A percentile compares a stretch with the other conserved stretches of the same genome.
Conservation (phyloP, 2,797 vertebrate species). For the Enteromius mattozi region DNA sequence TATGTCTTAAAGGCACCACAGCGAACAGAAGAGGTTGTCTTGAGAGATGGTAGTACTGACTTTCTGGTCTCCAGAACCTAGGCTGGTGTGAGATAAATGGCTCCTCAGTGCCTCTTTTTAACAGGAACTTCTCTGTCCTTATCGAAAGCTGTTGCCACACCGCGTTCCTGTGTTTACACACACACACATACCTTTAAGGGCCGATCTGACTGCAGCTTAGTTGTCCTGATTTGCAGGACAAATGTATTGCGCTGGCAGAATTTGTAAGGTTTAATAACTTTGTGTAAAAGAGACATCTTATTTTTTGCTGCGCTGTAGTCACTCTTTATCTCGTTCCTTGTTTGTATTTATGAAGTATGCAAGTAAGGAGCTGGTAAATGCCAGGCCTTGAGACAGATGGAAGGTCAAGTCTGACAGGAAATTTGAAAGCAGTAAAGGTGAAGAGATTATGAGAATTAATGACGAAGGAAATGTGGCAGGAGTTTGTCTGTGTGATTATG, state of each 20-base stretch:
- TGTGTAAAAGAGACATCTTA: slow-evolving; percentile 25
- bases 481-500: slow-evolving; percentile 31
- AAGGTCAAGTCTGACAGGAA: slow-evolving; percentile 28
- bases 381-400: slow-evolving; percentile 14
- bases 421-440: slow-evolving; percentile 24
- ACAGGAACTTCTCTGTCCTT: slow-evolving; percentile 67
- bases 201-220: background rate
- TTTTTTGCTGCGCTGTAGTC: background rate
- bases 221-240: slow-evolving; percentile 2
- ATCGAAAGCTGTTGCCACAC: slow-evolving; percentile 66
- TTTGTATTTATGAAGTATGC: slow-evolving; percentile 43
- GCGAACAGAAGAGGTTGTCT: slow-evolving; percentile 5
- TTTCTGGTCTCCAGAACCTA: slow-evolving; percentile 64
- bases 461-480: background rate
- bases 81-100: slow-evolving; percentile 71
- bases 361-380: slow-evolving; percentile 32
- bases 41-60: slow-evolving; percentile 49
- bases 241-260: slow-evolving; percentile 9
- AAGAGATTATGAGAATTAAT: slow-evolving; percentile 37
- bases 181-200: slow-evolving; percentile 27
- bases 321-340: slow-evolving; percentile 37
- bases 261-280: slow-evolving; percentile 16
- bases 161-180: slow-evolving; percentile 26
- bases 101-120: slow-evolving; percentile 65
- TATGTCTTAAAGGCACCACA: background rate